These are phyloP conservation scores for Propithecus perrieri DNA, from an alignment of 2,797 vertebrate genomes.

Conservation along the genomic window DNA sequence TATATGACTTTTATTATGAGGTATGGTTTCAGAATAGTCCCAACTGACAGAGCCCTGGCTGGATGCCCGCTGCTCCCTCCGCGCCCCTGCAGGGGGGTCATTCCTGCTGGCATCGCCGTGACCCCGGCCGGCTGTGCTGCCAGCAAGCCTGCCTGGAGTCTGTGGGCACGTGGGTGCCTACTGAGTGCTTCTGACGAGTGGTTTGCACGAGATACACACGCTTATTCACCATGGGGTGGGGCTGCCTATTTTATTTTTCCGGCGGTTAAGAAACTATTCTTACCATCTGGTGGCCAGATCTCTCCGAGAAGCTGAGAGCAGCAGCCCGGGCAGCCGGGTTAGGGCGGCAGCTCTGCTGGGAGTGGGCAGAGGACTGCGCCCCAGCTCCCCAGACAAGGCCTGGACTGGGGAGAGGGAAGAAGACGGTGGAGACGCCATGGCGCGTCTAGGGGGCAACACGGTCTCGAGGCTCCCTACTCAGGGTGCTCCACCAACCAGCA, in stretches of 20 bases:
- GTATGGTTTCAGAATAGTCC: slow-evolving; percentile 41
- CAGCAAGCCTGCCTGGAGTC: neutral
- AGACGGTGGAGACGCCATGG: fast-evolving
- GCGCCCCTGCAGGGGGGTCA: neutral
- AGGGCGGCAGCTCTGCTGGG: neutral
- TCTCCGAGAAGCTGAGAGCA: neutral
- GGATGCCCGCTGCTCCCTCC: neutral
- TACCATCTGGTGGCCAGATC: slow-evolving; percentile 71
- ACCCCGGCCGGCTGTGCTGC: neutral
- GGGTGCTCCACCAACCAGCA: neutral
- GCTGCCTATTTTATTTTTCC: neutral
- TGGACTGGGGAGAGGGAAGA: neutral
- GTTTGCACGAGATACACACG: neutral
- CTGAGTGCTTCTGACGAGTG: neutral
- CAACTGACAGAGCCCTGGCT: slow-evolving; percentile 55
- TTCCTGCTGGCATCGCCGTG: neutral
- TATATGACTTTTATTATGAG: slow-evolving; percentile 64
- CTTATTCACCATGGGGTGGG: neutral
- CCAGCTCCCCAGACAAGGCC: neutral
- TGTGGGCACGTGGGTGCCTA: neutral
- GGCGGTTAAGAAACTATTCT: slow-evolving; percentile 34
- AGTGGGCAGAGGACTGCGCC: neutral
- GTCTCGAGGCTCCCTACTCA: neutral
- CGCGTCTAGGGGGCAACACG: fast-evolving
- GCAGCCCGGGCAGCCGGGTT: neutral